Evolutionary conservation across 2,797 vertebrate genomes (phyloP).

Genomic region (Myotis pilosus): DNA sequence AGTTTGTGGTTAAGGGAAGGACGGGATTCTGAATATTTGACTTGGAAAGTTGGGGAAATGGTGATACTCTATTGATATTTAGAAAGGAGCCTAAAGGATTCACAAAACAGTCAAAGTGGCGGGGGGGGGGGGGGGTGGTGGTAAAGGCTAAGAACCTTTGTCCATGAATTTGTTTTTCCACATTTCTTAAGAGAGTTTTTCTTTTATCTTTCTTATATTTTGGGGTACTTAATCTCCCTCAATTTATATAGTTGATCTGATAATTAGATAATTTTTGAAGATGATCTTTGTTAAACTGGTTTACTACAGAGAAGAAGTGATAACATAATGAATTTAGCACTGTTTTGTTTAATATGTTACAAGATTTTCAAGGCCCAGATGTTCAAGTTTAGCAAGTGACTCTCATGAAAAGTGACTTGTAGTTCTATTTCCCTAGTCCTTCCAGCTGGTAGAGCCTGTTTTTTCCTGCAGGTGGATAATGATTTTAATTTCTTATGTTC

Average conservation of each 20-base stretch:
- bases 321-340: constrained; percentile 32
- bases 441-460: neutral
- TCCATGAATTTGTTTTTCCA: neutral
- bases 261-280: constrained; percentile 49
- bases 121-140: neutral
- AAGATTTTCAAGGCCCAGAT: constrained; percentile 54
- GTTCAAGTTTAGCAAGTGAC: constrained; percentile 38
- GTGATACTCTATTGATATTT: neutral
- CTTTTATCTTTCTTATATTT: neutral
- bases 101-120: neutral
- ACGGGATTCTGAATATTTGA: neutral
- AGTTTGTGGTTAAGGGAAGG: neutral
- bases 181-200: constrained; percentile 11
- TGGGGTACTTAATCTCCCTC: neutral
- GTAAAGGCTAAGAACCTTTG: neutral
- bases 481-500: constrained; percentile 44
- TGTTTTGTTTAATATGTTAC: constrained; percentile 38
- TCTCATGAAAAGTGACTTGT: constrained; percentile 50
- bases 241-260: constrained; percentile 33
- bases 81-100: neutral
- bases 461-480: constrained; percentile 9
- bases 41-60: neutral
- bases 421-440: constrained; percentile 9
- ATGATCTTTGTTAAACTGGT: constrained; percentile 48
- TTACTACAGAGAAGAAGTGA: constrained; percentile 53